Percentiles rank a stretch among this genome's conserved stretches.
These are phyloP conservation scores for Cyprinus carpio DNA, from an alignment of 2,113 vertebrate genomes.

Conservation along the genomic window DNA sequence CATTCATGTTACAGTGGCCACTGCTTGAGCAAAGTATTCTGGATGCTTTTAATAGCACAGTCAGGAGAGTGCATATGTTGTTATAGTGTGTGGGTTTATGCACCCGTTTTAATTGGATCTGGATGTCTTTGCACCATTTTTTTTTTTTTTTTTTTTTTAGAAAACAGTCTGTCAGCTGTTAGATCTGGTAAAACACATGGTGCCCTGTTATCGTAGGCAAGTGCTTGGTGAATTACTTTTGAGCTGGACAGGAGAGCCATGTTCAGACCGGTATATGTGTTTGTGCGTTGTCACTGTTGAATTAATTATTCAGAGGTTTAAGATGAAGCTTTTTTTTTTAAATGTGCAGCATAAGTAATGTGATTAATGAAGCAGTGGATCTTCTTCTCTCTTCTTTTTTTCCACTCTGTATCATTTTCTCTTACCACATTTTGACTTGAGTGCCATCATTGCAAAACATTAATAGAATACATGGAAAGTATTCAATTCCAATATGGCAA, in stretches of 20 bases:
- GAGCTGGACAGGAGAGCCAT: slow-evolving; percentile 50
- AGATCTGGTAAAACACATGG: slow-evolving; percentile 55
- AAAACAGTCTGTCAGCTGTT: slow-evolving; percentile 57
- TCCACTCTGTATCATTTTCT: slow-evolving; percentile 16
- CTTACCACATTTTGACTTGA: slow-evolving; percentile 2
- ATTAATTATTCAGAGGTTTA: slow-evolving; percentile 63
- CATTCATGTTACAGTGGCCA: slow-evolving; percentile 26
- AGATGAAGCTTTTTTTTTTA: slow-evolving; percentile 55
- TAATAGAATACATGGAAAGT: slow-evolving; percentile 19
- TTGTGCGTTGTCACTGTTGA: slow-evolving; percentile 57
- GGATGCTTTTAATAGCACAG: slow-evolving; percentile 19
- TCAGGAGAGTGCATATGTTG: not conserved
- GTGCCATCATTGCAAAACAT: not conserved
- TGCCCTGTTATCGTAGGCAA: slow-evolving; percentile 54
- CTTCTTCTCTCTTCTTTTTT: slow-evolving; percentile 17
- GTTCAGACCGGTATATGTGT: slow-evolving; percentile 58
- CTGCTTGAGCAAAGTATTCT: slow-evolving; percentile 30
- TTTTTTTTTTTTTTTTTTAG: slow-evolving; percentile 47
- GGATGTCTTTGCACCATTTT: slow-evolving; percentile 29
- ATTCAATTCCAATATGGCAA: slow-evolving; percentile 40
- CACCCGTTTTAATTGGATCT: slow-evolving; percentile 37
- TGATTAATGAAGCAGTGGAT: slow-evolving; percentile 62
- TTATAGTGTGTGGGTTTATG: slow-evolving; percentile 17
- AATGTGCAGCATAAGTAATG: slow-evolving; percentile 62
- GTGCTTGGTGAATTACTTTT: slow-evolving; percentile 70